These are phyloP conservation scores for Macquaria ambigua DNA, from an alignment of 2,113 vertebrate genomes.

Conservation along the genomic window DNA sequence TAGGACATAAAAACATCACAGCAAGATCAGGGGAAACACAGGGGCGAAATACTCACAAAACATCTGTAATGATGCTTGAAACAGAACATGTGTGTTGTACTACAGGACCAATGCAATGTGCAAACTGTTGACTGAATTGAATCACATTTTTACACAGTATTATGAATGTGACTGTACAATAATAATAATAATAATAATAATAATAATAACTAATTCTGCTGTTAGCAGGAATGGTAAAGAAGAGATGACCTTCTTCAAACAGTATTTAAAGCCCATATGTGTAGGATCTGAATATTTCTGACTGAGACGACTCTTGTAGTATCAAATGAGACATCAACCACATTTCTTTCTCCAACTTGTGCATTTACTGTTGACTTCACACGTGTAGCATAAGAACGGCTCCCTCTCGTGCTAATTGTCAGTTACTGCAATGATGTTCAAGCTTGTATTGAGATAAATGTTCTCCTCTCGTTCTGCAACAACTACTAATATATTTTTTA, in stretches of 20 bases:
- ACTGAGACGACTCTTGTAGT: neutral
- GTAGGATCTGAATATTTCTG: neutral
- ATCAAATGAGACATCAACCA: neutral
- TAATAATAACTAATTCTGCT: too few species aligned
- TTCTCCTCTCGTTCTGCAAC: neutral
- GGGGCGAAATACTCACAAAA: neutral
- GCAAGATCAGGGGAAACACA: neutral
- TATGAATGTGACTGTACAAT: neutral
- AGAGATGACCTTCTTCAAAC: neutral
- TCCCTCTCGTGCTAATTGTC: slow-evolving; percentile 26
- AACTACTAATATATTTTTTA: neutral
- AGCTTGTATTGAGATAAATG: neutral
- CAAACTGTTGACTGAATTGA: neutral
- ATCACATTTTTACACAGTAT: neutral
- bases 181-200: too few species aligned
- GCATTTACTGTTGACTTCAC: neutral
- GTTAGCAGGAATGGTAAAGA: neutral
- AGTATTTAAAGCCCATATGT: neutral
- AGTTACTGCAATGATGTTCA: neutral
- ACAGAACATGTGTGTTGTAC: neutral
- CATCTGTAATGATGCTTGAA: neutral
- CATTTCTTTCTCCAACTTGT: neutral
- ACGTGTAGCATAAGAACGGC: neutral
- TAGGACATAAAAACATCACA: neutral
- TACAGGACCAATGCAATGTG: neutral